phyloP scores from a whole-genome alignment of 2,797 vertebrate species.

The Lutjanus campechanus region DNA sequence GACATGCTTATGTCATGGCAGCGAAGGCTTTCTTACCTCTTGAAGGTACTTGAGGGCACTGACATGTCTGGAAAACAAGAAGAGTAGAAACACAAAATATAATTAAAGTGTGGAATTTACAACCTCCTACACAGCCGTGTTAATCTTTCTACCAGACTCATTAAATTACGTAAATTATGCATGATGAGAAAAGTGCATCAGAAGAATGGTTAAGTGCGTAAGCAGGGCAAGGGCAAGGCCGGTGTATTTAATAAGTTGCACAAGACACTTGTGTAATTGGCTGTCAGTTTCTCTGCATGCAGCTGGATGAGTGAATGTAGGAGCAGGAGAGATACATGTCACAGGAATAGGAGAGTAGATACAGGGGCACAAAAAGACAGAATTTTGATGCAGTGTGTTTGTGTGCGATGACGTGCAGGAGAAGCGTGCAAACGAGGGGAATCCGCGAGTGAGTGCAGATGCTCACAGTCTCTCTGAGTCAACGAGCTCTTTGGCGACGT shows the following conservation, averaged over 20 bases:
- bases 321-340: conserved; percentile 1
- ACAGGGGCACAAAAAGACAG: background rate
- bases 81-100: conserved; percentile 32
- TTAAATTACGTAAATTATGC: conserved; percentile 56
- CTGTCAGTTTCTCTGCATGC: conserved; percentile 61
- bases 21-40: conserved; percentile 82
- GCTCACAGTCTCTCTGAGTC: conserved; percentile 96
- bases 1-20: background rate
- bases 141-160: conserved; percentile 25
- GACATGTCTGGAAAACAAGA: conserved; percentile 90
- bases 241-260: conserved; percentile 51
- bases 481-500: conserved; percentile 92
- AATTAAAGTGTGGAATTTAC: conserved; percentile 22
- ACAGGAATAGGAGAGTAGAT: background rate
- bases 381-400: conserved; percentile 13
- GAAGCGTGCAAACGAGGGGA: conserved; percentile 9
- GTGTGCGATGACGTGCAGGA: conserved; percentile 17
- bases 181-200: conserved; percentile 50
- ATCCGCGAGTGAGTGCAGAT: conserved; percentile 19
- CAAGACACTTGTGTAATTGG: conserved; percentile 65
- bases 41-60: conserved; percentile 89
- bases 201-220: conserved; percentile 55
- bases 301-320: conserved; percentile 45
- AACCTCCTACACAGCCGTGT: conserved; percentile 26
- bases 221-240: conserved; percentile 43